A percentile compares a stretch with the other conserved stretches of the same genome.
Evolutionary conservation across 2,797 vertebrate genomes (phyloP).

Genomic region (Hirundo rustica): DNA sequence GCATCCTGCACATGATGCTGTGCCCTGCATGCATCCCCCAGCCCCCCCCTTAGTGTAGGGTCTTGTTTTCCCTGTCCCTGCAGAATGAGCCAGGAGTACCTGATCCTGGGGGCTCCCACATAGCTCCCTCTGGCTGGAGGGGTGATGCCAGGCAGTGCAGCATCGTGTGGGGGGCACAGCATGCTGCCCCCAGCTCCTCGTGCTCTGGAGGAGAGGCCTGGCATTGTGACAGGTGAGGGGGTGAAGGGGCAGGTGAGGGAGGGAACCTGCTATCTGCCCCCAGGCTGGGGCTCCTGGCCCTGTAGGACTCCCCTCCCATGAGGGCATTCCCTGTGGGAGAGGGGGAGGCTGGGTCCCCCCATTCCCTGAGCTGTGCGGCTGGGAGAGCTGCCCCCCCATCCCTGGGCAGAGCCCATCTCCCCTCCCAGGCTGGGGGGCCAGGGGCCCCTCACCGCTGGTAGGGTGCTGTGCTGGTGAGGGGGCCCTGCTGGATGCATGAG

Average conservation of each 20-base stretch:
- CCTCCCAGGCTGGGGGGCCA: not conserved
- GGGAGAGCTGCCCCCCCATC: not conserved
- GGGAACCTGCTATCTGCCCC: not conserved
- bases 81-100: not conserved
- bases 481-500: conserved; percentile 30
- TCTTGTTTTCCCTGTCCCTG: not conserved
- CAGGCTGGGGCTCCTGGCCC: not conserved
- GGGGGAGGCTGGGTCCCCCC: not conserved
- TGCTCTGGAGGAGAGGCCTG: not conserved
- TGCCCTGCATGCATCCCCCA: conserved; percentile 19
- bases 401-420: not conserved
- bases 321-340: not conserved
- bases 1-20: not conserved
- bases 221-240: not conserved
- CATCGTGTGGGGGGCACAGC: not conserved
- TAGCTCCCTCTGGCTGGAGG: not conserved
- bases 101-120: not conserved
- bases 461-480: accelerated
- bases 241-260: not conserved
- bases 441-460: not conserved
- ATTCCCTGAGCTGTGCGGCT: not conserved
- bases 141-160: not conserved
- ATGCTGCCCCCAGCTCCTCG: not conserved
- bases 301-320: not conserved
- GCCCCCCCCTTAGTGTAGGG: not conserved